phyloP scores from a whole-genome alignment of 2,888 invertebrate genomes.

The Pterostichus niger region DNA sequence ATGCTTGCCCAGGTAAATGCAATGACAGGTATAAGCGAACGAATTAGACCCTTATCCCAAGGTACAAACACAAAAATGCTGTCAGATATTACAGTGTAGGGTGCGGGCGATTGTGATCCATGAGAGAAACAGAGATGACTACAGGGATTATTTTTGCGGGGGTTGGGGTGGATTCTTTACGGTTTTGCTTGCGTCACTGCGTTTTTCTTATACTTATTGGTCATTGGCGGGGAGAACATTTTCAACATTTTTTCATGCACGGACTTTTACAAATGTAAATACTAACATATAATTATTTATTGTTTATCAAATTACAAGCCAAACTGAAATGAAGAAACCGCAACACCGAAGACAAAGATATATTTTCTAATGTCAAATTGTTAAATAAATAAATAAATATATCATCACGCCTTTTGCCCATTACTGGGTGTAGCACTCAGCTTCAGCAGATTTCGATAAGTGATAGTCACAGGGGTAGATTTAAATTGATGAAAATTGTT shows the following conservation, averaged over 20 bases:
- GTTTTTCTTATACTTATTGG: slow-evolving; percentile 51
- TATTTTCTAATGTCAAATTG: too few species aligned
- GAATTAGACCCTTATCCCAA: slow-evolving; percentile 58
- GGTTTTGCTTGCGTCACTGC: slow-evolving; percentile 59
- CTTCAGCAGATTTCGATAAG: too few species aligned
- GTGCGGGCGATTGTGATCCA: slow-evolving; percentile 11
- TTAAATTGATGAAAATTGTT: too few species aligned
- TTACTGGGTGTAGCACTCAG: too few species aligned
- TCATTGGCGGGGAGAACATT: slow-evolving; percentile 54
- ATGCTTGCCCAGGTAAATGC: slow-evolving; percentile 57
- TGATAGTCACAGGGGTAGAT: too few species aligned
- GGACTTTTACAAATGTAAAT: too few species aligned
- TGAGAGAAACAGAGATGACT: slow-evolving; percentile 6
- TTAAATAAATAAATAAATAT: too few species aligned
- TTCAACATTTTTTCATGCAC: background rate
- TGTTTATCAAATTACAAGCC: too few species aligned
- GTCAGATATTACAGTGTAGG: slow-evolving; percentile 35
- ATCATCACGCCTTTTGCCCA: too few species aligned
- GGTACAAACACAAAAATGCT: slow-evolving; percentile 58
- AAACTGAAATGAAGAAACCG: too few species aligned
- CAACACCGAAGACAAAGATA: too few species aligned
- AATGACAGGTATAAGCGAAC: slow-evolving; percentile 60
- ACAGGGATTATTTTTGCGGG: slow-evolving; percentile 23
- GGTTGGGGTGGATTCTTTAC: slow-evolving; percentile 56
- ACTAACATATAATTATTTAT: too few species aligned